Conservation (phyloP, 2,113 vertebrate species). For the Entosphenus tridentatus region DNA sequence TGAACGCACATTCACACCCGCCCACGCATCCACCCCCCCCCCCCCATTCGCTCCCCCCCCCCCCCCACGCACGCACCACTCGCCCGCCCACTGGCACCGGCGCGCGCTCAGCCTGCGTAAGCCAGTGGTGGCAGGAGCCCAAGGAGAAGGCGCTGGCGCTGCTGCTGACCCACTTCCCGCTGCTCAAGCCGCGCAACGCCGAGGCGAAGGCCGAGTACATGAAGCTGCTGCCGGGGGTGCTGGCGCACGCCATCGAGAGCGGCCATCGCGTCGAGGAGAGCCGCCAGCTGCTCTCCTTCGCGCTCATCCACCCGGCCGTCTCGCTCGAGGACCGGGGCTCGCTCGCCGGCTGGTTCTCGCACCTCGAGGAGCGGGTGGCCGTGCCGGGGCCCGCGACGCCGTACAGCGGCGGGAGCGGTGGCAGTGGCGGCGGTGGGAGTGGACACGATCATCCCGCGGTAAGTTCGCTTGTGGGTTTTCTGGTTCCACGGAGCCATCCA, state of each 20-base stretch:
- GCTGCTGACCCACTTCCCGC: conserved; percentile 59
- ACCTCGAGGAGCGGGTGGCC: conserved; percentile 64
- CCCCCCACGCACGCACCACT: no score
- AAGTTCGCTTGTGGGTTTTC: no score
- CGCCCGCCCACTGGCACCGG: no score
- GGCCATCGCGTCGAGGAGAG: conserved; percentile 77
- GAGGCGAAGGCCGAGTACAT: conserved; percentile 88
- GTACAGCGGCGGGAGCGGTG: conserved; percentile 15
- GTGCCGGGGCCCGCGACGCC: conserved; percentile 22
- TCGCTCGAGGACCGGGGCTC: conserved; percentile 73
- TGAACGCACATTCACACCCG: no score
- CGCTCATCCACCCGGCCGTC: conserved; percentile 81
- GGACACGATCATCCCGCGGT: no score
- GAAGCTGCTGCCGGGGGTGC: conserved; percentile 69
- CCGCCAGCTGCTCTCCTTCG: conserved; percentile 70
- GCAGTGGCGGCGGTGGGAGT: no score
- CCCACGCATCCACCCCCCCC: no score
- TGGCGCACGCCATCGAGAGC: conserved; percentile 78
- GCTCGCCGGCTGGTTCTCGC: conserved; percentile 67
- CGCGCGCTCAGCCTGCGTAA: conserved; percentile 37
- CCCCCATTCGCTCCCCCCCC: no score
- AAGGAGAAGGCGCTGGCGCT: conserved; percentile 66
- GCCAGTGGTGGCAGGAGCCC: conserved; percentile 70
- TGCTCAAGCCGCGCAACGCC: conserved; percentile 65
- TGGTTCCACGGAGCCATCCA: no score